A percentile compares a stretch with the other conserved stretches of the same genome.
These are phyloP conservation scores for Siniperca obscura DNA, from an alignment of 2,797 vertebrate species.

Conservation along the genomic window DNA sequence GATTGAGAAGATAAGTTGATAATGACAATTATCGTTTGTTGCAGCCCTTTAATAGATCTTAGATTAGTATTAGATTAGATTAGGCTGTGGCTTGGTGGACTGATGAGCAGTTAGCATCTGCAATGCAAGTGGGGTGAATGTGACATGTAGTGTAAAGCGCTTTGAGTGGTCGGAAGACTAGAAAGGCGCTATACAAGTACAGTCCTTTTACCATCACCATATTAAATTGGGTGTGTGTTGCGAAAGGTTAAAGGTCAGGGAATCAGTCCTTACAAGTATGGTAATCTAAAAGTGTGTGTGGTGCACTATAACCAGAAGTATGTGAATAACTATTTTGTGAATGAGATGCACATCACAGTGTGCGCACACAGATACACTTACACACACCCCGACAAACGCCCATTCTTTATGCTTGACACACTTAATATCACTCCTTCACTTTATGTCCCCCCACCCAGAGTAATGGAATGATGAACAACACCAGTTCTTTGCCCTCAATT, in stretches of 20 bases:
- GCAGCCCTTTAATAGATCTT: background rate
- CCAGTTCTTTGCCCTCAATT: constrained; percentile 66
- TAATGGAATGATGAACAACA: constrained; percentile 73
- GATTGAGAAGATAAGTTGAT: background rate
- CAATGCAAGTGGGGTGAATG: too few species aligned
- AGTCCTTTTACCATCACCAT: too few species aligned
- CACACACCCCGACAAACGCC: constrained; percentile 8
- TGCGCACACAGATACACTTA: constrained; percentile 1
- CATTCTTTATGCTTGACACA: constrained; percentile 44
- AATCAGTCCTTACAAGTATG: background rate
- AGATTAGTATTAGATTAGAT: background rate
- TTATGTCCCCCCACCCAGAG: constrained; percentile 27
- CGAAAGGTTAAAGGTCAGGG: background rate
- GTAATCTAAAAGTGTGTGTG: background rate
- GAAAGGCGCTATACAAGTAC: too few species aligned
- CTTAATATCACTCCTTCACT: constrained; percentile 46
- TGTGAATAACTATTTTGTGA: background rate
- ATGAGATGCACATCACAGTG: constrained; percentile 7
- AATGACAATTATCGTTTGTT: background rate
- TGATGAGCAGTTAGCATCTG: too few species aligned
- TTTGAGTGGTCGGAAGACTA: too few species aligned
- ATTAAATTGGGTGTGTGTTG: background rate
- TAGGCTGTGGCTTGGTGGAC: too few species aligned
- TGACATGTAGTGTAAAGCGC: too few species aligned
- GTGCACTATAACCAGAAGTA: background rate